Base-by-base conservation (phyloP, 2,113 vertebrate species). In the Tupaia tana region DNA sequence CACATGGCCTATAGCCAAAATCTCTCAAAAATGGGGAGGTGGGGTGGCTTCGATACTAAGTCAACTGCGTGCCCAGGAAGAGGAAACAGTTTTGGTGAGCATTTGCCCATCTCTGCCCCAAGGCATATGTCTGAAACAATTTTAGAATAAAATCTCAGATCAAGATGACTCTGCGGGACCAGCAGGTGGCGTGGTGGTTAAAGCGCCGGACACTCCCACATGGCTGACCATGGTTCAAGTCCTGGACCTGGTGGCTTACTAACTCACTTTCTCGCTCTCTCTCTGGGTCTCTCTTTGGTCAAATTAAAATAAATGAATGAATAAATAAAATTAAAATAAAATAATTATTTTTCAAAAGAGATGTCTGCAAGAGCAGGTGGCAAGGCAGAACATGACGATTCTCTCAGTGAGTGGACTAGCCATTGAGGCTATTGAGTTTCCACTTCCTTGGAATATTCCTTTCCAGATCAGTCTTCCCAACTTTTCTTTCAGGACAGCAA, bases 61-160 rank as follows among this genome's bases (percentile, higher is more conserved):
- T 91, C 94, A 90, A 61, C 74, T 69, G 24, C 27, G 29, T 58
- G 6, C 69, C n/a, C 27, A 88, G 75, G 88, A 83, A 95, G 86
- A 95, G 59, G 89, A 95, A 69, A 73, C 79, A 88, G 89, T 95
- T 96, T 91, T 56, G 58, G 81, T 34, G 52, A 58, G 34, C 59
- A 54, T 75, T 56, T 92, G 56, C 73, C n/a, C 7, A 3, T 93
- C 77, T 96, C 95, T 92, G 73, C 61, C 84, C 31, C 82, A 81
- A 92, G 91, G 77, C 24, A 22, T 54, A 10, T 84, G 61, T 87
- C 58, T 97, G 63, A 85, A 93, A 63, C 58, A 93, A 78, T 95
- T 95, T 73, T 27, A 16, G 56, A 91, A 52, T 91, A 92, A 95
- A 92, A 93, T 86, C 59, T 94, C 80, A 77, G 58, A 89, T 86